These are phyloP conservation scores for Mantis religiosa DNA, from an alignment of 2,888 invertebrate genomes.

Conservation along the genomic window DNA sequence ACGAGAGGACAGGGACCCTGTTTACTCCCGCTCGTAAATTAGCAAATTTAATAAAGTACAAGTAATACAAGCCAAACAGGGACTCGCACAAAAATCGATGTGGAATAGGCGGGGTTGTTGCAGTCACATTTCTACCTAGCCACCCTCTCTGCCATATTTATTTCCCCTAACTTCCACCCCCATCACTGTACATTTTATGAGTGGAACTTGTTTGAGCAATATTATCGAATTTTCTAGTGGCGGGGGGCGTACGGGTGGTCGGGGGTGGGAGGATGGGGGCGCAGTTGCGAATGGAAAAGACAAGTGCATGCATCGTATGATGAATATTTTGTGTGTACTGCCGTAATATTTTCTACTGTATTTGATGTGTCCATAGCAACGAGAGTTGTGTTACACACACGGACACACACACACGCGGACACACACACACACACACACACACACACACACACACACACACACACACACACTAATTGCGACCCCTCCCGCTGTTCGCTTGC, in stretches of 20 bases:
- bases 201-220: constrained; percentile 19
- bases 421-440: background rate
- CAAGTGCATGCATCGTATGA: constrained; percentile 18
- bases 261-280: background rate
- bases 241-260: background rate
- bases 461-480: background rate
- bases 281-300: constrained; percentile 5
- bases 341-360: constrained; percentile 15
- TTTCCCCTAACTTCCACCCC: background rate
- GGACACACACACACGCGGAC: background rate
- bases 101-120: background rate
- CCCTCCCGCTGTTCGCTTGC: background rate
- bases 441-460: too few relatives aligned
- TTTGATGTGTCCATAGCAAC: constrained; percentile 17
- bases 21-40: background rate
- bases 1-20: background rate
- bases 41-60: background rate
- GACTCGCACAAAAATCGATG: background rate
- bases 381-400: background rate
- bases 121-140: background rate
- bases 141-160: background rate
- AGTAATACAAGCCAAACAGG: background rate
- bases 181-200: constrained; percentile 4
- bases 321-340: constrained; percentile 21
- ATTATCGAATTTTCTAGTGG: constrained; percentile 22